Conservation (phyloP, 2,888 invertebrate species). For the Linnaemya tessellans region DNA sequence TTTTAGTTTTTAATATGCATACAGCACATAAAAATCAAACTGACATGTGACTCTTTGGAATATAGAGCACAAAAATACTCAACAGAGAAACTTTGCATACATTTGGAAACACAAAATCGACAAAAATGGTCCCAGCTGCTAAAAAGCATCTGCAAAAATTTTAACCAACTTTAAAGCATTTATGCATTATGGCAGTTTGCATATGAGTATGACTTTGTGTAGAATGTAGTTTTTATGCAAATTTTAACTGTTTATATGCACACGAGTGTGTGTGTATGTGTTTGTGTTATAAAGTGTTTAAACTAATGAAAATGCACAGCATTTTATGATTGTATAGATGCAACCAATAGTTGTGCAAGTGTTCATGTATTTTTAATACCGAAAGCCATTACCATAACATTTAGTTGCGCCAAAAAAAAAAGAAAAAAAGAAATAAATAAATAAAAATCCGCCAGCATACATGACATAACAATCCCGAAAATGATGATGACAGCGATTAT, state of each 20-base stretch:
- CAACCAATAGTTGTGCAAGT: slow-evolving; percentile 14
- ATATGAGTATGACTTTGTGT: slow-evolving; percentile 22
- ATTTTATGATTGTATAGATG: slow-evolving; percentile 32
- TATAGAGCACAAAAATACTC: not conserved
- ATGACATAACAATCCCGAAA: not conserved
- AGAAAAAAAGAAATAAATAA: not conserved
- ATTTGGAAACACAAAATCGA: not conserved
- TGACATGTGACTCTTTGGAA: not conserved
- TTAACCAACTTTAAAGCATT: not conserved
- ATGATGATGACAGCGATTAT: not conserved
- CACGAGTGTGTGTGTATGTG: not conserved
- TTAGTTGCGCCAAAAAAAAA: slow-evolving; percentile 23
- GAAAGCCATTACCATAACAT: slow-evolving; percentile 60
- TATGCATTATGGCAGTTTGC: slow-evolving; percentile 8
- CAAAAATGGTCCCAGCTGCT: slow-evolving; percentile 13
- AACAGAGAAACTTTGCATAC: not conserved
- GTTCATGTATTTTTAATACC: slow-evolving; percentile 55
- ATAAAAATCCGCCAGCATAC: not conserved
- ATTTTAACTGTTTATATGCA: slow-evolving; percentile 29
- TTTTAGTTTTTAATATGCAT: not conserved
- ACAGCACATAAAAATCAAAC: slow-evolving; percentile 1
- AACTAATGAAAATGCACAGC: slow-evolving; percentile 56
- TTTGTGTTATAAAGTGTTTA: slow-evolving; percentile 52
- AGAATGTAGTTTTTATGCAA: slow-evolving; percentile 57
- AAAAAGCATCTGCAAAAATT: slow-evolving; percentile 2